Evolutionary conservation across 2,888 invertebrate genomes (phyloP), one percentile per base, ranked within the genome.

Genomic region (Lissocephala sabroskyi): DNA sequence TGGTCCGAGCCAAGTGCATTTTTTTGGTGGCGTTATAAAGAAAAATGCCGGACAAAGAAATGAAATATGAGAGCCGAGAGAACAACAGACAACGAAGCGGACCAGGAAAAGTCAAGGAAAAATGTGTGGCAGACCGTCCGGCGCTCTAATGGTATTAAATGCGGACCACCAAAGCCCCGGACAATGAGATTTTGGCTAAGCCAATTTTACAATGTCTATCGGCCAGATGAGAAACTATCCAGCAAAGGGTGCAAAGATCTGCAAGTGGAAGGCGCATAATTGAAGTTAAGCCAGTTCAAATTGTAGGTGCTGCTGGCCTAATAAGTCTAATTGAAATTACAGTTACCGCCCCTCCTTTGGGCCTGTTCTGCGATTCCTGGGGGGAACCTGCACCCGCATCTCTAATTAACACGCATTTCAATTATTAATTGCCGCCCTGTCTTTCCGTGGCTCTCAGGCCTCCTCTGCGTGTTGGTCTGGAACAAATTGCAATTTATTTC

Each of bases 351-450:
- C 45, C 7, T 23, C 7, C 23, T 23, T n/a, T n/a, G n/a, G n/a
- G n/a, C n/a, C n/a, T n/a, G n/a, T n/a, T n/a, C n/a, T n/a, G n/a
- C n/a, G n/a, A n/a, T n/a, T n/a, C n/a, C n/a, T n/a, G n/a, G n/a
- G n/a, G n/a, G n/a, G n/a, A n/a, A n/a, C 16, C 16, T 5, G 17
- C 35, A 2, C 10, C 35, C 7, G 23, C 23, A 3, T 47, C 40
- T 40, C 65, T 74, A 76, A 76, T 68, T 70, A 77, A 68, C 77
- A 76, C 74, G 62, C 70, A 64, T 59, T 77, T 71, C 49, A 77
- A 77, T 71, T 75, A 71, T 71, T 71, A 77, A 71, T 77, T 71
- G 78, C 54, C 43, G 59, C 7, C 14, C 13, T 26, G 16, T 33
- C 18, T 6, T 29, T 41, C 32, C 13, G 11, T 32, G n/a, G 1